Evolutionary conservation across 2,888 invertebrate species (phyloP), one percentile per base, ranked within the genome.

Genomic region (Eucriotettix oculatus): DNA sequence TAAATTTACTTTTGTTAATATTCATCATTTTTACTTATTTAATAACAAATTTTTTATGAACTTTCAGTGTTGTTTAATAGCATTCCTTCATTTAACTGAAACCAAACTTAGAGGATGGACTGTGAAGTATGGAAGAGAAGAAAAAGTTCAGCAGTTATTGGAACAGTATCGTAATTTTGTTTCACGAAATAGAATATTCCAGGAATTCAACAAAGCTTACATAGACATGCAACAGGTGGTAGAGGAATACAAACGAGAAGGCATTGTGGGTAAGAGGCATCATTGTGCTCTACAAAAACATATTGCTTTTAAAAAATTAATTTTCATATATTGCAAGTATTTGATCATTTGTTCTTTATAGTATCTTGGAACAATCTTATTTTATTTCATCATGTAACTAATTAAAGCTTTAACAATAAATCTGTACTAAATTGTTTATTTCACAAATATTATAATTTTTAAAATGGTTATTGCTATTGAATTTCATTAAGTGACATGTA

Each of bases 101-200:
- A 86, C 85, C 62, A 94, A 94, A 73, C 79, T 95, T 67, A 85
- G 86, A 70, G 79, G 83, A 57, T 96, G 95, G 94, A 90, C 87
- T 64, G 84, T 87, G 43, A 94, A 93, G 73, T 94, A 90, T 70
- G 92, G 92, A 53, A 79, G 82, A 58, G 82, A 90, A 67, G 88
- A 90, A 64, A 85, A 86, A 73, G 91, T 90, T 29, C 81, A 85
- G 70, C 86, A 86, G 71, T 82, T 91, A 72, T 74, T 93, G 71
- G 90, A 91, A 66, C 91, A 93, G 71, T 93, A 93, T 70, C 83
- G 88, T 69, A 91, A 90, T 76, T 93, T 93, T 73, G 91, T 93
- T 52, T 90, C 90, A n/a, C 84, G 86, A 68, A 91, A 92, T 74
- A 86, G 90, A 75, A 90, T 93, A 69, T 93, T 93, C 79, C 91